Percentiles rank a stretch among this genome's conserved stretches.
Evolutionary conservation across 2,888 invertebrate genomes (phyloP).

Genomic region (Azorinus chamasolen): DNA sequence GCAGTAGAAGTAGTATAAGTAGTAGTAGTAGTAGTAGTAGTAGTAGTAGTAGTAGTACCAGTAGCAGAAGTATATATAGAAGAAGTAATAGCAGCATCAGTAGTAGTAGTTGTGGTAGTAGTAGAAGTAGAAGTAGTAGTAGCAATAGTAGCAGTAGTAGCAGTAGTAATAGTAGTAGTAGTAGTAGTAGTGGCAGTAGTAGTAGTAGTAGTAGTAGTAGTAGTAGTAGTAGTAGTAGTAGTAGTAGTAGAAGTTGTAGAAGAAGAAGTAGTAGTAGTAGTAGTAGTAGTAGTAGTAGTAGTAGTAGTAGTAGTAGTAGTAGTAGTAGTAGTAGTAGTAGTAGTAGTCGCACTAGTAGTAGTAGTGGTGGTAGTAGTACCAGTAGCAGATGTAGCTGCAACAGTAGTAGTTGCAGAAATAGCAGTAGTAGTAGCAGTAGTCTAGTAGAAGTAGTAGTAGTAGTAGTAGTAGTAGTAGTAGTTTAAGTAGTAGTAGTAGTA

Average conservation of each 20-base stretch:
- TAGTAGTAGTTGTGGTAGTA: no score
- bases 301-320: constrained; percentile 31
- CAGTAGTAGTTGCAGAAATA: no score
- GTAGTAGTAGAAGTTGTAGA: constrained; percentile 24
- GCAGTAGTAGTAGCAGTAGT: no score
- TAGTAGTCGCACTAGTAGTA: no score
- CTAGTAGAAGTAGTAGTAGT: no score
- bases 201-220: constrained; percentile 24
- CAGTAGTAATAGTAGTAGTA: constrained; percentile 34
- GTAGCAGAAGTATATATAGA: no score
- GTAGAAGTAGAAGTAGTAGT: no score
- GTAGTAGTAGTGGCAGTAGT: constrained; percentile 32
- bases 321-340: constrained; percentile 37
- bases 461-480: no score
- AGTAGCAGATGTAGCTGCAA: constrained; percentile 21
- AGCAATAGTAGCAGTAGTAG: neutral
- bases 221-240: constrained; percentile 16
- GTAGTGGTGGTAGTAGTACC: constrained; percentile 33
- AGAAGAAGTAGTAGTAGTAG: constrained; percentile 32
- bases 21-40: constrained; percentile 35
- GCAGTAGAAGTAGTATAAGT: neutral
- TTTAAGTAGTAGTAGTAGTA: no score
- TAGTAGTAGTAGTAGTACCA: constrained; percentile 34
- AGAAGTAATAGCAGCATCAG: no score
- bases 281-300: constrained; percentile 37